These are phyloP conservation scores for Cervus canadensis DNA, from an alignment of 2,113 vertebrate genomes.

Conservation along the genomic window DNA sequence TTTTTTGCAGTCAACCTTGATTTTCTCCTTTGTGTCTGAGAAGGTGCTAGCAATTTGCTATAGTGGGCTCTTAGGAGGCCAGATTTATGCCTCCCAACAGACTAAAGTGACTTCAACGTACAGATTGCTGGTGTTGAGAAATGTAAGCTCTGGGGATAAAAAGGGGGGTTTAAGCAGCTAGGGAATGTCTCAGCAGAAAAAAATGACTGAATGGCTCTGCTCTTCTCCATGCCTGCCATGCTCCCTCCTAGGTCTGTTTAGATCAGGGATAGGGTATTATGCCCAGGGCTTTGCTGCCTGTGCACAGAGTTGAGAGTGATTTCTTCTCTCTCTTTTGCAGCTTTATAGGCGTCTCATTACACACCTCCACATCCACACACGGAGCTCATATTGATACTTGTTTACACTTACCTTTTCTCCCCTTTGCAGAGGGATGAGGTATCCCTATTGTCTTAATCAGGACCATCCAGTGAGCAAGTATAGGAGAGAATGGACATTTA, in stretches of 20 bases:
- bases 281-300: background rate
- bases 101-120: slow-evolving; percentile 33
- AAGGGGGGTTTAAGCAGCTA: background rate
- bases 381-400: background rate
- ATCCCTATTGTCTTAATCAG: background rate
- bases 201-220: background rate
- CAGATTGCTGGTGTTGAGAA: slow-evolving; percentile 44
- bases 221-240: background rate
- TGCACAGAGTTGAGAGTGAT: background rate
- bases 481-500: background rate
- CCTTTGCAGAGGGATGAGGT: background rate
- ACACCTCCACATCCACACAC: background rate
- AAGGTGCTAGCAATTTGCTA: slow-evolving; percentile 7
- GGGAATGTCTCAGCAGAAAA: slow-evolving; percentile 2
- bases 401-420: background rate
- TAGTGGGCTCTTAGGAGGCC: slow-evolving; percentile 8
- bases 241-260: background rate
- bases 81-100: slow-evolving; percentile 47
- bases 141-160: slow-evolving; percentile 36
- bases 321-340: background rate
- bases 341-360: background rate
- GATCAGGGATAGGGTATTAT: background rate
- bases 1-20: slow-evolving; percentile 37
- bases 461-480: background rate
- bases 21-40: slow-evolving; percentile 44